Base-by-base conservation (phyloP, 1,140 invertebrate species). In the Drosophila arawakana region DNA sequence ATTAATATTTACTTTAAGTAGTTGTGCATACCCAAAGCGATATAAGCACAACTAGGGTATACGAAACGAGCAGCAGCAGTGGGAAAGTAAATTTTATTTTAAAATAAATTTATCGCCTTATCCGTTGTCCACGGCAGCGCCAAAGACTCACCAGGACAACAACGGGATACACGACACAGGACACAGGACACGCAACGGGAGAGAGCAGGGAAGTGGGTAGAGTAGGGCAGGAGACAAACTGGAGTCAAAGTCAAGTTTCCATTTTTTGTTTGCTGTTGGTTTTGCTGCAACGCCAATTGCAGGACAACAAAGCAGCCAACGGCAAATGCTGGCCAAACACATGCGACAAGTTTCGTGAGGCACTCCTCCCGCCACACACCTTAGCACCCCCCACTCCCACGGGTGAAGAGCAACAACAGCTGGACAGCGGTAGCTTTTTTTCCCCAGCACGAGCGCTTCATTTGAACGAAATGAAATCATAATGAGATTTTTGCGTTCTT, bases 391-490 rank as follows among this genome's bases (percentile, higher is more conserved):
- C 25, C 75, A 46, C 57, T 49, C 78, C 60, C 54, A 35, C 62
- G 15, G 15, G 35, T 8, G 8, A 9, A 21, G 25, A 55, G 13
- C 50, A 25, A 60, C 55, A 58, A 59, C 68, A 71, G 60, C 59
- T 49, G 50, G 57, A 69, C 58, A 58, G 63, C 44, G 65, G 70
- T 52, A 65, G 73, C 49, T 50, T 39, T 46, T 15, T 21, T 41
- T 30, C 88, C 71, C 78, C 84, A 76, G 78, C 78, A 74, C 80
- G 72, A 90, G 74, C 63, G 80, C 81, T 90, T 89, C 84, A 89
- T 89, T 89, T 89, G 80, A 90, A 78, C 88, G 83, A 91, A 91
- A 91, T 91, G 88, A 91, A 91, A 91, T 91, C 88, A 90, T 91
- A 91, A 91, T 91, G 88, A 91, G 88, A 91, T 91, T 91, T 88